phyloP scores from a whole-genome alignment of 2,797 vertebrate species.

The Glyptemys insculpta region DNA sequence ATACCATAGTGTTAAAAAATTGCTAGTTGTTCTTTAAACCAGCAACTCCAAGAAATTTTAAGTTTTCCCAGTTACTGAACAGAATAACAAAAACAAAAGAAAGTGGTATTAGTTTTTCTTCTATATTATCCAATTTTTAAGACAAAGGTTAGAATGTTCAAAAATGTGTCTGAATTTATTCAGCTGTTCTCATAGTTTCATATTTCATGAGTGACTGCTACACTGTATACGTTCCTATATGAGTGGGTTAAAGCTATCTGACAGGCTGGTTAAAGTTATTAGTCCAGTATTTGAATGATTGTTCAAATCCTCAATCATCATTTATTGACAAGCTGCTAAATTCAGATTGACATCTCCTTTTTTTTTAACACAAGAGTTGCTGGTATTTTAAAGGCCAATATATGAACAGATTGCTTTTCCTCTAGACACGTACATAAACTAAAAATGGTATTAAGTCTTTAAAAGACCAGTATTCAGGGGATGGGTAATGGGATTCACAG shows the following conservation, averaged over 20 bases:
- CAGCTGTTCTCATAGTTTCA: conserved; percentile 79
- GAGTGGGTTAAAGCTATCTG: conserved; percentile 74
- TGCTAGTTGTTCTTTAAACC: conserved; percentile 59
- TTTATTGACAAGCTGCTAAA: conserved; percentile 41
- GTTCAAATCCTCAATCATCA: conserved; percentile 38
- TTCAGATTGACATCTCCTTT: not conserved
- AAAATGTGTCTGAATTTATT: conserved; percentile 79
- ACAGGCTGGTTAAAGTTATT: conserved; percentile 64
- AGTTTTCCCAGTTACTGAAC: conserved; percentile 62
- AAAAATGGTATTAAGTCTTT: conserved; percentile 10
- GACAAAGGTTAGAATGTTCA: conserved; percentile 71
- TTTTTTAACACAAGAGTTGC: not conserved
- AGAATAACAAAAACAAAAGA: conserved; percentile 66
- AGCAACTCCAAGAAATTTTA: conserved; percentile 58
- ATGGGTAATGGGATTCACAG: conserved; percentile 54
- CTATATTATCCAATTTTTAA: conserved; percentile 74
- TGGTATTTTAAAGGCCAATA: conserved; percentile 26
- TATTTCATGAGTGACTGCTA: conserved; percentile 73
- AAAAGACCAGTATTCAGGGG: conserved; percentile 26
- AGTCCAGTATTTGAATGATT: conserved; percentile 31
- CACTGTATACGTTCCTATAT: conserved; percentile 66
- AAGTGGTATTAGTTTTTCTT: conserved; percentile 56
- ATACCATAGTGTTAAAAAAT: conserved; percentile 42
- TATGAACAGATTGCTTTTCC: not conserved
- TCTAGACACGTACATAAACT: conserved; percentile 2